Conservation (phyloP, 2,888 invertebrate genomes). For the Beris morrisii region DNA sequence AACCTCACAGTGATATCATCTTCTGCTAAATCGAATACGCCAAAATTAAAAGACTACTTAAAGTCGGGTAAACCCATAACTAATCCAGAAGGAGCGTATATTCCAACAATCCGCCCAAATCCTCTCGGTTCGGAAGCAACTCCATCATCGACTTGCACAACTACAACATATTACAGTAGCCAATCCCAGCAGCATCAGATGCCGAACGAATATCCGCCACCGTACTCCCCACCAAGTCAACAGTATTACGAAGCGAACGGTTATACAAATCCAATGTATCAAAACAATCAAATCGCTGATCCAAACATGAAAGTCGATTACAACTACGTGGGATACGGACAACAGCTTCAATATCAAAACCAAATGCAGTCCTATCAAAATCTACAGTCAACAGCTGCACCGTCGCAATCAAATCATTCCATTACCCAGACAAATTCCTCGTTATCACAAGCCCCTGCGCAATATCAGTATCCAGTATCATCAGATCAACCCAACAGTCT, state of each 20-base stretch:
- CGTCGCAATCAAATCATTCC: conserved; percentile 9
- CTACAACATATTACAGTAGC: conserved; percentile 13
- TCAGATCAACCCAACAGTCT: conserved; percentile 1
- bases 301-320: conserved; percentile 17
- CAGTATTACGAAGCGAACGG: conserved; percentile 50
- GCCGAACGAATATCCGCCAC: conserved; percentile 51
- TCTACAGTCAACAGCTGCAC: neutral
- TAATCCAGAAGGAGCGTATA: conserved; percentile 56
- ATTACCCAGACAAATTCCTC: neutral
- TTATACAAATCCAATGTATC: conserved; percentile 53
- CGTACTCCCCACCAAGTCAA: conserved; percentile 44
- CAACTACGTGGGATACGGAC: conserved; percentile 11
- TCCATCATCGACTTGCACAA: conserved; percentile 48
- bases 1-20: conserved; percentile 39
- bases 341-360: conserved; percentile 23
- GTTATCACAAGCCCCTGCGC: neutral
- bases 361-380: neutral
- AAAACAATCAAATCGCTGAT: conserved; percentile 44
- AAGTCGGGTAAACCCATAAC: conserved; percentile 61
- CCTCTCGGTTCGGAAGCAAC: conserved; percentile 71
- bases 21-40: conserved; percentile 45
- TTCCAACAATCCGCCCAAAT: conserved; percentile 68
- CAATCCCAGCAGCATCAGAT: conserved; percentile 39
- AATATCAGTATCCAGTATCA: conserved; percentile 17
- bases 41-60: conserved; percentile 87